Conservation (phyloP, 1,140 invertebrate species). For the Drosophila gunungcola region DNA sequence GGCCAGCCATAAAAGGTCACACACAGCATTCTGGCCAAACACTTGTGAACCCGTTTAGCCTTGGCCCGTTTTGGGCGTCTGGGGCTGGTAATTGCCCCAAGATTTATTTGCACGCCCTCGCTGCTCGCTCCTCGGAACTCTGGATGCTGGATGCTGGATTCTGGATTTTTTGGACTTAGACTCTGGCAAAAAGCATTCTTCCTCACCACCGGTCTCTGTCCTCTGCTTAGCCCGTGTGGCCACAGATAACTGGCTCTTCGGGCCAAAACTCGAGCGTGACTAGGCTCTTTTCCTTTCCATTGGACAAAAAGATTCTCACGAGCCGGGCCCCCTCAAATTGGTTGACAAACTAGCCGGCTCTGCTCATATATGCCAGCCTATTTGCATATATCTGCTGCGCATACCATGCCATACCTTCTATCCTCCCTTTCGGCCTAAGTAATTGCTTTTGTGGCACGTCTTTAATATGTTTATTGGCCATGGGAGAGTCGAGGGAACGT, state of each 20-base stretch:
- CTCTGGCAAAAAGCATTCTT: constrained; percentile 46
- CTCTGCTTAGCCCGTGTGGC: constrained; percentile 1
- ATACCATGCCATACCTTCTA: constrained; percentile 5
- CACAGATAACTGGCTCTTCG: constrained; percentile 46
- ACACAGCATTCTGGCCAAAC: constrained; percentile 52
- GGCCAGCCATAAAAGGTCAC: constrained; percentile 59
- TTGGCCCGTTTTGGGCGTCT: constrained; percentile 58
- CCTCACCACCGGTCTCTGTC: constrained; percentile 14
- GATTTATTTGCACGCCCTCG: constrained; percentile 80
- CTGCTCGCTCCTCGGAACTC: neutral
- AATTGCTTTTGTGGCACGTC: constrained; percentile 59
- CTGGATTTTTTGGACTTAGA: constrained; percentile 1
- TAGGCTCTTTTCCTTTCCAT: constrained; percentile 45
- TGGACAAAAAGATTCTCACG: constrained; percentile 73
- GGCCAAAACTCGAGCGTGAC: constrained; percentile 72
- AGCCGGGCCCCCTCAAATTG: constrained; percentile 66
- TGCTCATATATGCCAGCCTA: constrained; percentile 53
- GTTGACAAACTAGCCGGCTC: constrained; percentile 72
- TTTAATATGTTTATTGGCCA: constrained; percentile 58
- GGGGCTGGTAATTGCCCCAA: constrained; percentile 67
- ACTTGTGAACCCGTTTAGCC: constrained; percentile 65
- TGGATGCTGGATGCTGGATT: constrained; percentile 4
- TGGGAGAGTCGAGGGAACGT: constrained; percentile 41
- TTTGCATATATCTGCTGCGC: constrained; percentile 38
- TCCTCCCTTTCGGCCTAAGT: constrained; percentile 40